phyloP scores from a whole-genome alignment of 2,113 vertebrate genomes.

The Onychostoma macrolepis region DNA sequence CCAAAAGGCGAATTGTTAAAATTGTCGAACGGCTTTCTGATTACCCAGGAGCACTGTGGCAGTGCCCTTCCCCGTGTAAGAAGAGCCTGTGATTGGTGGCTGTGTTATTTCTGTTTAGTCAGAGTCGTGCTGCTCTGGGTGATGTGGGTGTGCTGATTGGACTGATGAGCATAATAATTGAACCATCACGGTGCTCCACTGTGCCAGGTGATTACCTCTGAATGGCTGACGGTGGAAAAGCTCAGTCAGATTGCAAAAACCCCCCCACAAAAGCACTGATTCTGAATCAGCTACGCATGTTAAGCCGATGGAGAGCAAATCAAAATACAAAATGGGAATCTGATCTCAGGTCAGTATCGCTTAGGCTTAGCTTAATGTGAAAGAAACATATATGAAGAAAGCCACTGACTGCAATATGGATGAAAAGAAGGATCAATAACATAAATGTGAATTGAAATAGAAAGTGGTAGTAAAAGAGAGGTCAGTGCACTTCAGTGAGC shows the following conservation, averaged over 20 bases:
- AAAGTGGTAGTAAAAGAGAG: slow-evolving; percentile 37
- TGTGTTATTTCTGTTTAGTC: slow-evolving; percentile 56
- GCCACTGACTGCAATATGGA: slow-evolving; percentile 54
- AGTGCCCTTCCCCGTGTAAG: slow-evolving; percentile 49
- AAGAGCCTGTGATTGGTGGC: slow-evolving; percentile 68
- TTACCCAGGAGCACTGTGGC: slow-evolving; percentile 41
- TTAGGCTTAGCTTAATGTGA: slow-evolving; percentile 39
- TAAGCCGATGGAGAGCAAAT: slow-evolving; percentile 31
- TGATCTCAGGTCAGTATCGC: slow-evolving; percentile 31
- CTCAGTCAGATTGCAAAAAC: slow-evolving; percentile 32
- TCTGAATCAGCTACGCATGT: slow-evolving; percentile 26
- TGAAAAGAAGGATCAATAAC: slow-evolving; percentile 55
- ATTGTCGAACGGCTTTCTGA: slow-evolving; percentile 43
- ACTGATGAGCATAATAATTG: slow-evolving; percentile 77
- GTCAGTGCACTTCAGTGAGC: slow-evolving; percentile 63
- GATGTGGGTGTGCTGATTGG: slow-evolving; percentile 70
- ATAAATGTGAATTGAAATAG: slow-evolving; percentile 54
- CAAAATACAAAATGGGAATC: slow-evolving; percentile 23
- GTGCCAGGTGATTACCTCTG: slow-evolving; percentile 67
- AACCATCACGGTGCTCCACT: slow-evolving; percentile 72
- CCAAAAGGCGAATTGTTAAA: slow-evolving; percentile 43
- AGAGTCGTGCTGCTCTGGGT: slow-evolving; percentile 50
- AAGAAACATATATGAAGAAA: slow-evolving; percentile 43
- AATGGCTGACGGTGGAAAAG: slow-evolving; percentile 45
- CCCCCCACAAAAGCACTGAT: slow-evolving; percentile 1